phyloP scores from a whole-genome alignment of 2,113 vertebrate genomes.

The Grammomys surdaster region DNA sequence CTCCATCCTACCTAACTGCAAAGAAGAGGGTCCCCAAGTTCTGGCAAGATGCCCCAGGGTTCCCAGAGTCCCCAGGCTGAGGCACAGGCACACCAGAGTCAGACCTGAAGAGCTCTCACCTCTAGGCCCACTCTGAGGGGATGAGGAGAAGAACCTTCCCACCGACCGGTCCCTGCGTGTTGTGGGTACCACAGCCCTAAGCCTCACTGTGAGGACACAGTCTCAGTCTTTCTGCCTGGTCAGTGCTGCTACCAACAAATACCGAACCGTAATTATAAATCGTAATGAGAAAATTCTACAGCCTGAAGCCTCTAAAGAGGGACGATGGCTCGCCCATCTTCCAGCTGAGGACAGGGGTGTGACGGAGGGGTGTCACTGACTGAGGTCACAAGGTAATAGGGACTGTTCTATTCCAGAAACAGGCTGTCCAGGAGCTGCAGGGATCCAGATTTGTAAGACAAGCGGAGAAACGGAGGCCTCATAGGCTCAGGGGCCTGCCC shows the following conservation, averaged over 20 bases:
- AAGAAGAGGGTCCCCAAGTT: background rate
- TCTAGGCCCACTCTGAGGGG: background rate
- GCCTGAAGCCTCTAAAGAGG: no score
- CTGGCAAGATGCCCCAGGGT: background rate
- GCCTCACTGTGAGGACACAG: background rate
- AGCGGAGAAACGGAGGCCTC: background rate
- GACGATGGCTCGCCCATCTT: background rate
- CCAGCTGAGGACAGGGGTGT: background rate
- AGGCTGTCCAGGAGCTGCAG: background rate
- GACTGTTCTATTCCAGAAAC: background rate
- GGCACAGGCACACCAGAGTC: background rate
- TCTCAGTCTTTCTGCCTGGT: background rate
- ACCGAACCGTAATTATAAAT: background rate
- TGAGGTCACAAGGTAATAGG: background rate
- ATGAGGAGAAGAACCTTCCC: background rate
- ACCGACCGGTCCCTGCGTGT: no score
- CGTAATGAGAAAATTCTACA: rapidly evolving
- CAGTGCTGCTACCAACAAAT: background rate
- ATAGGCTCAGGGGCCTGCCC: background rate
- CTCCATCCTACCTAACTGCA: background rate
- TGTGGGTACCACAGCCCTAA: background rate
- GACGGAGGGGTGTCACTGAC: background rate
- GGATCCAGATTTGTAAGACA: background rate
- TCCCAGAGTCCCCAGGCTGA: background rate
- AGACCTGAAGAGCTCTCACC: background rate